Base-by-base conservation (phyloP, 2,888 invertebrate species). In the Oxytorus armatus region DNA sequence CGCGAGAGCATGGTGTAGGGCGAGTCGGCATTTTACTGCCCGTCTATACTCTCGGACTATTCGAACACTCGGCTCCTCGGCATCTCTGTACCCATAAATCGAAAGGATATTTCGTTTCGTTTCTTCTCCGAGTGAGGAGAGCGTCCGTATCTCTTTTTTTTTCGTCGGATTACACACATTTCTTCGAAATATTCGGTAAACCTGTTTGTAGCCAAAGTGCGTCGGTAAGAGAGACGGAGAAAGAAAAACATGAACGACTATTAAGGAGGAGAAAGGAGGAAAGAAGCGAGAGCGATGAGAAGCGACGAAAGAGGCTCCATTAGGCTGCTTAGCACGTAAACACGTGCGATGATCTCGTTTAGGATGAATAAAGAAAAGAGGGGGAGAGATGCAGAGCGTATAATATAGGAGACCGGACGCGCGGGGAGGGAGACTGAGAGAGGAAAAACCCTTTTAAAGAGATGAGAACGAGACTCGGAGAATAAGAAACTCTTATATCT, bases 251-350 rank as follows among this genome's bases (percentile, higher is more conserved):
- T 23, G 57, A 29, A 57, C 33, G 61, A 39, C 23, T 61, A 16
- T 70, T 39, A 47, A 55, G 57, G 44, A 68, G 47, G 47, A n/a
- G 14, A 49, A 63, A n/a, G 42, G 10, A 72, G 44, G 8, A 33
- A 55, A 25, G 69, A 63, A 65, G 55, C 18, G 21, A 61, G 47
- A n/a, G 51, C 36, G 53, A 72, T 33, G 75, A 70, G 75, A 70
- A 65, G 44, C 55, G 72, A 47, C 42, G 44, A 36, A 81, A 84
- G 86, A 84, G 82, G 77, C 76, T 85, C 85, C 86, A 89, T 90
- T 90, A 90, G 88, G 82, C 86, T 88, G 89, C 86, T 90, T 89
- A 89, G 88, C 88, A 88, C 89, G 88, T 88, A 88, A 89, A 88
- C 87, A 81, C 85, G 85, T 79, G 76, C 84, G 83, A 84, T 85